Evolutionary conservation across 1,140 invertebrate species (phyloP).

Genomic region (Penaeus vannamei): DNA sequence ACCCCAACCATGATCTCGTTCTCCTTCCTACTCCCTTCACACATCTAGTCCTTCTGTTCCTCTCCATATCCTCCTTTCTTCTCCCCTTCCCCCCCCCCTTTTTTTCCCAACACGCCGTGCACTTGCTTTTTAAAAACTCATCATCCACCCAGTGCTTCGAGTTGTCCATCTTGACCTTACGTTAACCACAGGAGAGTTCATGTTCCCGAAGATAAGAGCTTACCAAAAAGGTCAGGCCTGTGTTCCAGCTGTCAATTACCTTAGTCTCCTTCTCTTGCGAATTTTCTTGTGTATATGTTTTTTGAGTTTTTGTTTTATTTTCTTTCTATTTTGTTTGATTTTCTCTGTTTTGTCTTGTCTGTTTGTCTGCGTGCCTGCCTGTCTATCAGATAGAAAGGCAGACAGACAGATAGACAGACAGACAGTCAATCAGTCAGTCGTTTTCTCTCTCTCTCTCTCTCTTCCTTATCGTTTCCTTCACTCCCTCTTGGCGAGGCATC

Average conservation of each 20-base stretch:
- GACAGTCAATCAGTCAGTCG: neutral
- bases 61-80: conserved; percentile 9
- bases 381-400: too few relatives aligned
- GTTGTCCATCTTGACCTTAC: too few relatives aligned
- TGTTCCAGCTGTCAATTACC: too few relatives aligned
- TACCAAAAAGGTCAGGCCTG: too few relatives aligned
- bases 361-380: neutral
- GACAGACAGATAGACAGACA: too few relatives aligned
- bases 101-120: neutral
- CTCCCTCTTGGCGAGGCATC: too few relatives aligned
- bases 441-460: conserved; percentile 13
- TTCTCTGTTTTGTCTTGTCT: neutral
- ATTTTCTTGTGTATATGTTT: too few relatives aligned
- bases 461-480: neutral
- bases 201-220: too few relatives aligned
- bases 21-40: neutral
- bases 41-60: neutral
- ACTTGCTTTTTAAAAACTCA: too few relatives aligned
- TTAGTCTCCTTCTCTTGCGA: too few relatives aligned
- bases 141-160: too few relatives aligned
- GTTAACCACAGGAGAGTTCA: too few relatives aligned
- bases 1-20: neutral
- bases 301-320: neutral
- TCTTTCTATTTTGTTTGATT: neutral
- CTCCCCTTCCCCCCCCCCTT: conserved; percentile 8